Base-by-base conservation (phyloP, 2,888 invertebrate species). In the Rhamphomyia laevipes region DNA sequence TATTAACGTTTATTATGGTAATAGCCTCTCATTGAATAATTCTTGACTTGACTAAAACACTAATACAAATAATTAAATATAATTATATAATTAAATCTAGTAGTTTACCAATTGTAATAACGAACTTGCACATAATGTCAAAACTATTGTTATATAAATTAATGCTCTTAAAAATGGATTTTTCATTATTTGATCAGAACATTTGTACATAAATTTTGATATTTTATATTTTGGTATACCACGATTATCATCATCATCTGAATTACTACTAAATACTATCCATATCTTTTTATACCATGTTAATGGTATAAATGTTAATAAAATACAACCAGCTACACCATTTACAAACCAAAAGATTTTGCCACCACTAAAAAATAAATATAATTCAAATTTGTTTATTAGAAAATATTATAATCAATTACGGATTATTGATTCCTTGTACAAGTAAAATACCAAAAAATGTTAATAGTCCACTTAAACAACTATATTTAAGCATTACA, bases 401-500 rank as follows among this genome's bases (percentile, higher is more conserved):
- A 33, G 9, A 17, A 37, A 21, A 35, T n/a, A 10, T 17, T 45
- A n/a, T n/a, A n/a, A n/a, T n/a, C n/a, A 42, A 63, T 61, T 52
- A 70, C 70, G 63, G 59, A 50, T 63, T 63, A 59, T 80, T 77
- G 33, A 84, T 63, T 49, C 77, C 72, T 59, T 85, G 82, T 43
- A 84, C 76, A 11, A 77, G 58, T 47, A 80, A 73, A 35, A 79
- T 74, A 49, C 77, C 76, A 13, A 79, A 51, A 41, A 82, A 70
- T 16, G 84, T 74, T 35, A 79, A 61, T 31, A 78, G 68, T 31
- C 80, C 75, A 56, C 78, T 76, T 1, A 79, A 68, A 30, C 85
- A 71, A 62, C 85, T 92, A 65, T 86, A 91, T 64, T 89, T 90
- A 62, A 90, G 86, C 55, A 92, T 76, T 0, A 86, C 84, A 71